These are phyloP conservation scores for Echinarachnius parma DNA, from an alignment of 53 echinoderm and acorn worm species.

Conservation along the genomic window DNA sequence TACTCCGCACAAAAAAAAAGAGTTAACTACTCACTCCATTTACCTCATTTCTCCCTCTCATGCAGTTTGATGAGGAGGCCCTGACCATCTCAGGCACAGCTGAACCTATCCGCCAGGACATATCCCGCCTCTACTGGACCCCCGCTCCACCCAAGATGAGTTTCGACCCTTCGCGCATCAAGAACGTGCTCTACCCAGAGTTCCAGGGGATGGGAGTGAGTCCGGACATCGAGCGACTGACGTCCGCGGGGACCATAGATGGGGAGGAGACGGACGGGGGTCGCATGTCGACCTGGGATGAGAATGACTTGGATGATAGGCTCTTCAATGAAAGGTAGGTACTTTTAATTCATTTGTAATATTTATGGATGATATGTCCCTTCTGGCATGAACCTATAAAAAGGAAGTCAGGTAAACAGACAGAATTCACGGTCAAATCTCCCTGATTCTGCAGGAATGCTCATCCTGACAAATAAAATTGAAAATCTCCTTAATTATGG, in stretches of 20 bases:
- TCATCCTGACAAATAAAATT: too few species aligned
- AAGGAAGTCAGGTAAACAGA: too few species aligned
- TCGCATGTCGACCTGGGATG: slow-evolving; percentile 49
- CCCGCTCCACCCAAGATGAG: slow-evolving; percentile 99
- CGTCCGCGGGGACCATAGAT: slow-evolving; percentile 34
- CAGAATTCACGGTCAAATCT: too few species aligned
- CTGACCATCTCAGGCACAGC: slow-evolving; percentile 63
- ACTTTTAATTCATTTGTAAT: too few species aligned
- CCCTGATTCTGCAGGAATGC: too few species aligned
- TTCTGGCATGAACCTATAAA: too few species aligned
- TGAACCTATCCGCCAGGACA: slow-evolving; percentile 70
- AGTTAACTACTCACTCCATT: neutral
- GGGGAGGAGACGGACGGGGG: slow-evolving; percentile 62
- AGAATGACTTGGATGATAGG: slow-evolving; percentile 65
- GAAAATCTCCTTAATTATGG: too few species aligned
- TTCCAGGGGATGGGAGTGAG: slow-evolving; percentile 73
- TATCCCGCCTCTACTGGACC: slow-evolving; percentile 93
- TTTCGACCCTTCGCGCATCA: slow-evolving; percentile 72
- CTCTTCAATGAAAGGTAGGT: slow-evolving; percentile 79
- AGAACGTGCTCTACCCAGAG: slow-evolving; percentile 75
- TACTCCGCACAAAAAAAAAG: slow-evolving; percentile 96
- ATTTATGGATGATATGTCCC: too few species aligned
- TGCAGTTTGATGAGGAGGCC: slow-evolving; percentile 86
- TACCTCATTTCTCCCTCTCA: neutral
- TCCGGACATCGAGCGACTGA: slow-evolving; percentile 51